Evolutionary conservation across 2,113 vertebrate species (phyloP).

Genomic region (Petrocephalus microphthalmus): DNA sequence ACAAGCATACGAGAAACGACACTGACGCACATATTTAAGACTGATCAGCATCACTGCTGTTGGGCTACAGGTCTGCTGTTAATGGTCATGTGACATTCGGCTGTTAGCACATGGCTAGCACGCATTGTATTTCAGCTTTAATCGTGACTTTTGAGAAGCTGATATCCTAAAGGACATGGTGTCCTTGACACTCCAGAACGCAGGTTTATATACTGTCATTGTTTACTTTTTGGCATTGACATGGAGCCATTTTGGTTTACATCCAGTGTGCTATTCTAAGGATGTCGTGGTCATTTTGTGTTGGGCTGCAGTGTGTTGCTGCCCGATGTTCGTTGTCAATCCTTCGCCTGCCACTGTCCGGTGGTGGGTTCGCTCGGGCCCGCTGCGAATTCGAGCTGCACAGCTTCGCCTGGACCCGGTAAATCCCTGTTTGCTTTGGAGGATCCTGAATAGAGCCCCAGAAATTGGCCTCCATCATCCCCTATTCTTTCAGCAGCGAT

Average conservation of each 20-base stretch:
- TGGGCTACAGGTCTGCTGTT: neutral
- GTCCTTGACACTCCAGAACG: neutral
- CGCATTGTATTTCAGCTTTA: neutral
- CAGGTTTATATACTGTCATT: neutral
- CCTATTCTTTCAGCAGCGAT: neutral
- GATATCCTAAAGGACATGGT: neutral
- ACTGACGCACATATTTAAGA: neutral
- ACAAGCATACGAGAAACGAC: neutral
- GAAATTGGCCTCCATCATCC: neutral
- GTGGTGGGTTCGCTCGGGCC: neutral
- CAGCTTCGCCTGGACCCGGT: neutral
- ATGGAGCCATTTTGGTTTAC: neutral
- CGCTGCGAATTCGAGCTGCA: neutral
- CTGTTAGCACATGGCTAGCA: neutral
- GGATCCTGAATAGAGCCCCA: neutral
- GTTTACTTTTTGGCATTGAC: neutral
- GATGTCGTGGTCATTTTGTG: neutral
- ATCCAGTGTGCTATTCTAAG: neutral
- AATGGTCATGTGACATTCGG: neutral
- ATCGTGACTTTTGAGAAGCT: neutral
- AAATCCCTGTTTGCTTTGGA: neutral
- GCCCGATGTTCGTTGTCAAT: neutral
- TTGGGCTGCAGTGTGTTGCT: neutral
- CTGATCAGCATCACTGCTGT: neutral
- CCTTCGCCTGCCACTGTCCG: neutral